Conservation (phyloP, 2,888 invertebrate genomes). For the Machimus rusticus region DNA sequence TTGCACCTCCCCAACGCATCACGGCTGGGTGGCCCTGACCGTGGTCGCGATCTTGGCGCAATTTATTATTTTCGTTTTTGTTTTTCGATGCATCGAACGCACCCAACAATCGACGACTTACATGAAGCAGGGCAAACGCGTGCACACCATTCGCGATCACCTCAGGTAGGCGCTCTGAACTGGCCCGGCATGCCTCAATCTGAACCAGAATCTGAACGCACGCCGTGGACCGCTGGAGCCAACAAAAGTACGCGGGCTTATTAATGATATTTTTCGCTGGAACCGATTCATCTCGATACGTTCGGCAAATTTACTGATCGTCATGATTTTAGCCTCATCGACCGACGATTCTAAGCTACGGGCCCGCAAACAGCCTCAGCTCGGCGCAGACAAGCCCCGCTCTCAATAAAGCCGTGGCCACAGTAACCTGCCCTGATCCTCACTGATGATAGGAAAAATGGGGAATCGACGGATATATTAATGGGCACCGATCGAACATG, state of each 20-base stretch:
- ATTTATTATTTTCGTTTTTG: not conserved
- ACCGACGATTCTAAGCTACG: not conserved
- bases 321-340: not conserved
- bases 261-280: conserved; percentile 6
- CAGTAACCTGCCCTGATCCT: not conserved
- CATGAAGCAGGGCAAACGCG: not conserved
- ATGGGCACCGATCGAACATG: not conserved
- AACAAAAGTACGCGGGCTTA: not conserved
- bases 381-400: not conserved
- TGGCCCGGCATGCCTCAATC: not conserved
- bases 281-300: not conserved
- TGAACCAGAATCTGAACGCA: not conserved
- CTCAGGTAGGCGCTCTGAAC: not conserved
- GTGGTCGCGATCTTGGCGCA: not conserved
- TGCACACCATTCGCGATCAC: not conserved
- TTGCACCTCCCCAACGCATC: not conserved
- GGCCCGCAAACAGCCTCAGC: not conserved
- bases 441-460: conserved; percentile 10
- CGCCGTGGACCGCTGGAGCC: not conserved
- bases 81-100: not conserved
- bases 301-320: conserved; percentile 17
- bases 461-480: conserved; percentile 2
- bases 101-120: not conserved
- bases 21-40: conserved; percentile 18
- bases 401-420: not conserved